Evolutionary conservation across 1,140 invertebrate genomes (phyloP), one percentile per base, ranked within the genome.

Genomic region (Megathymus violae): DNA sequence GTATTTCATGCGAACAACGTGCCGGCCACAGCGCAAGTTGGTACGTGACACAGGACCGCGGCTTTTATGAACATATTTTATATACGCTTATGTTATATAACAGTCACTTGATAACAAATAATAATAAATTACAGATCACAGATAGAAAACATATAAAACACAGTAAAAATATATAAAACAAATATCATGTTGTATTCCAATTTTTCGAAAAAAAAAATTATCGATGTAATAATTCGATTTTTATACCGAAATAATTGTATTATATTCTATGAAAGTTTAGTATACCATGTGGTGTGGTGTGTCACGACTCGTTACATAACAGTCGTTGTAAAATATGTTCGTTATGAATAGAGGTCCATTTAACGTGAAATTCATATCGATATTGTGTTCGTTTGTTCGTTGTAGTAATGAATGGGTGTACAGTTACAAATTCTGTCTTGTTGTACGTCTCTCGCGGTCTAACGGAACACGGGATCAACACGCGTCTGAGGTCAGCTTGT

Each of bases 11-110:
- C 88, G 75, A 64, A 41, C 78, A 43, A 31, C 52, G 52, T 58
- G 44, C 43, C 66, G 40, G 80, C 70, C 80, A 81, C 86, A 90
- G 88, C 88, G 72, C 88, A 90, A 90, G 86, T 90, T 71, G 88
- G 88, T 90, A 90, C 77, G 88, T 90, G 63, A 67, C 67, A 67
- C 19, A 27, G 19, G 44, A 14, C 22, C 44, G 22, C 22, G 27
- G 19, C 0, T 47, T n/a, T 44, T 58, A 25, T 44, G 10, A 17
- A 11, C 41, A 17, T 58, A 16, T 44, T 43, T 58, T 58, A 58
- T 58, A 25, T 44, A 40, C 11, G 9, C 16, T 7, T 9, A 27
- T 14, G 52, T 56, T 56, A 16, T 56, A 44, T 31, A 56, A 54
- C 36, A n/a, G n/a, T 17, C 14, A 16, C 9, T 41, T 3, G 0